Conservation (phyloP, 2,113 vertebrate genomes). For the Vimba vimba region DNA sequence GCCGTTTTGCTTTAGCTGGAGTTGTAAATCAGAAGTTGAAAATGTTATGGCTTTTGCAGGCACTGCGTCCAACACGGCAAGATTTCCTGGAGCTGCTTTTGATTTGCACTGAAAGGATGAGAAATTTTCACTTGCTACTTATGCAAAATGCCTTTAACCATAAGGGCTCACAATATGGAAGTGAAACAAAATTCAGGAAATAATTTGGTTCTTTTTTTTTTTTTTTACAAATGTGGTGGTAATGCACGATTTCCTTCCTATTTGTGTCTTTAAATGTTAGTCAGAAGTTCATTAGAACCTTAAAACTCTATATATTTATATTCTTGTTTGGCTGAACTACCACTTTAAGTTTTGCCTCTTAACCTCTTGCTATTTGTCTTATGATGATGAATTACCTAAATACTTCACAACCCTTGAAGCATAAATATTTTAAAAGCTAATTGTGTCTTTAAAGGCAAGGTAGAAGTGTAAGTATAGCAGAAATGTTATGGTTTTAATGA, state of each 20-base stretch:
- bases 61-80: constrained; percentile 37
- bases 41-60: constrained; percentile 52
- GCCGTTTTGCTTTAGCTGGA: constrained; percentile 40
- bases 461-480: neutral
- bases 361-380: neutral
- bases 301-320: neutral
- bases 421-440: neutral
- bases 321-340: neutral
- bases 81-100: neutral
- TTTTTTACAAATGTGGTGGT: too few species aligned
- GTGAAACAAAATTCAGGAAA: neutral
- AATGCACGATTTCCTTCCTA: neutral
- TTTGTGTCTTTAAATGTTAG: neutral
- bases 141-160: neutral
- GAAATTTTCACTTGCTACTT: constrained; percentile 9
- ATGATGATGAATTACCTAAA: neutral
- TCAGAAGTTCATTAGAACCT: neutral
- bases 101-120: constrained; percentile 57
- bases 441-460: neutral
- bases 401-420: neutral
- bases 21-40: constrained; percentile 55
- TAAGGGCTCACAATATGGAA: neutral
- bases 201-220: neutral
- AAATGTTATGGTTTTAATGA: neutral
- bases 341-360: neutral